Conservation (phyloP, 2,113 vertebrate species). For the cat (Felis catus) region DNA sequence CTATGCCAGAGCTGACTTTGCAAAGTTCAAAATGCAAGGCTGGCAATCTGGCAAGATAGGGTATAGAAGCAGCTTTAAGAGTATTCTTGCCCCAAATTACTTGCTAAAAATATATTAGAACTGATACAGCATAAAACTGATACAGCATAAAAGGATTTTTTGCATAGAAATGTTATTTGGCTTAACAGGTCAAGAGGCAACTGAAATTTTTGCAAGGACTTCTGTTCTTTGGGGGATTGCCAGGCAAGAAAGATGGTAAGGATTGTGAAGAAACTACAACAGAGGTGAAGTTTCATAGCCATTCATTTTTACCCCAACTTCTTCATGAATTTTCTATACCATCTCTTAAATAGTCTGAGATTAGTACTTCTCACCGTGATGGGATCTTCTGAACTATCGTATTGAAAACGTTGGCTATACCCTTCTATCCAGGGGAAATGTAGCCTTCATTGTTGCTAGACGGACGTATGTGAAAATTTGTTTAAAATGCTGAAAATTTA, state of each 20-base stretch:
- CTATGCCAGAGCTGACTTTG: conserved; percentile 60
- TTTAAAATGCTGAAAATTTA: background rate
- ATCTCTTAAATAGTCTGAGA: conserved; percentile 17
- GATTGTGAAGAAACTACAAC: background rate
- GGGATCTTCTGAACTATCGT: background rate
- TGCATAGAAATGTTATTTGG: conserved; percentile 64
- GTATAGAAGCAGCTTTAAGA: conserved; percentile 55
- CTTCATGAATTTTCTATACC: conserved; percentile 26
- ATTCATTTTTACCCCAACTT: conserved; percentile 19
- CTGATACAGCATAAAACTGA: conserved; percentile 63
- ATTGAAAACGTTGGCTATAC: background rate
- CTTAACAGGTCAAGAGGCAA: conserved; percentile 60
- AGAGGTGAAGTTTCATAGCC: conserved; percentile 6
- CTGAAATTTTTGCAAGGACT: conserved; percentile 56
- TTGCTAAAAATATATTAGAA: conserved; percentile 74
- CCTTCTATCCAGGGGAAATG: background rate
- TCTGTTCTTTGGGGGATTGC: conserved; percentile 43
- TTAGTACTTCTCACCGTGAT: conserved; percentile 2
- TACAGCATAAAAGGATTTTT: conserved; percentile 60
- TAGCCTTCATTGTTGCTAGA: background rate
- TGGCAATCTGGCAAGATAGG: conserved; percentile 56
- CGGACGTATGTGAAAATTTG: background rate
- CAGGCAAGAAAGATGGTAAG: background rate
- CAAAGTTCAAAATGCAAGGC: conserved; percentile 39
- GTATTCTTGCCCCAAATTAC: conserved; percentile 67